Conservation (phyloP, 2,888 invertebrate species). For the Trachelus troglodyta region DNA sequence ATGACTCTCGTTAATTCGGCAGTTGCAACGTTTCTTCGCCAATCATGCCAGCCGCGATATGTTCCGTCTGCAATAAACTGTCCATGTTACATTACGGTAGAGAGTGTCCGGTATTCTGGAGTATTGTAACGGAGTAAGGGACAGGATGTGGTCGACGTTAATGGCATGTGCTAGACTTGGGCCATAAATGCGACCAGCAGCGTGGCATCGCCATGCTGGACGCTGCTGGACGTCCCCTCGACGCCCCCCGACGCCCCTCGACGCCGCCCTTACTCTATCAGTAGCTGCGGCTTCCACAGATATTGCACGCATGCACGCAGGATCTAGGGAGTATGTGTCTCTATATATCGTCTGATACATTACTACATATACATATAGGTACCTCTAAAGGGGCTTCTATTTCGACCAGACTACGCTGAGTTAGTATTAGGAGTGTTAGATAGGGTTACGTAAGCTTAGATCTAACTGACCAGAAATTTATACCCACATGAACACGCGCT, state of each 20-base stretch:
- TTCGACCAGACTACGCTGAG: not conserved
- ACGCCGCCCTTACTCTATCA: not conserved
- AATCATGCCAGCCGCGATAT: not conserved
- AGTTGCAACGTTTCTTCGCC: not conserved
- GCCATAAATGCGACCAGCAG: conserved; percentile 31
- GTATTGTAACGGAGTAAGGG: conserved; percentile 42
- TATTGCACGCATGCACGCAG: conserved; percentile 2
- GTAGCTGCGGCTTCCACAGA: conserved; percentile 7
- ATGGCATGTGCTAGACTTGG: conserved; percentile 41
- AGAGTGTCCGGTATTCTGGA: conserved; percentile 36
- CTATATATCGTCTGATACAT: not conserved
- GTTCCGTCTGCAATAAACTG: conserved; percentile 33
- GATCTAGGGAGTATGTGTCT: not conserved
- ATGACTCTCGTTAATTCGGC: conserved; percentile 10
- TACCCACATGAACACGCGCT: not conserved
- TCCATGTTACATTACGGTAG: conserved; percentile 38
- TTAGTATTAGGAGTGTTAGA: not conserved
- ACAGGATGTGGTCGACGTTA: conserved; percentile 49
- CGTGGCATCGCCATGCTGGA: conserved; percentile 24
- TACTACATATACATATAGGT: not conserved
- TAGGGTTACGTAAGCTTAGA: not conserved
- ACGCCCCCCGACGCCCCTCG: not conserved
- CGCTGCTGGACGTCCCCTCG: not conserved
- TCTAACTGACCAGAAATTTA: not conserved
- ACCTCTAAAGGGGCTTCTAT: not conserved